Evolutionary conservation across 1,140 invertebrate genomes (phyloP).

Genomic region (Solenopsis fugax): DNA sequence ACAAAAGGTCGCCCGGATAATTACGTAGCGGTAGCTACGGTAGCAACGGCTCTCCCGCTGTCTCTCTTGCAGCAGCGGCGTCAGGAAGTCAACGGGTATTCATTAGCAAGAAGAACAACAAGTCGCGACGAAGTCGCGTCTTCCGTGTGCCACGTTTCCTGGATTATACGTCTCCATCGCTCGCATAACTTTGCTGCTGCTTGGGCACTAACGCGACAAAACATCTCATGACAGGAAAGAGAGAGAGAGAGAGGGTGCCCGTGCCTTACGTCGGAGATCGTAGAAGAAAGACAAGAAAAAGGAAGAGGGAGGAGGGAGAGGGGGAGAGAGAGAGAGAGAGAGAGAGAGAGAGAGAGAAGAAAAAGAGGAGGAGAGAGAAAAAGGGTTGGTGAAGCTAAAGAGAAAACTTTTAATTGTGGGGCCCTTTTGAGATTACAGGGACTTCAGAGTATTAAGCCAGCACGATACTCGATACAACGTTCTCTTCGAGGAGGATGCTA

Average conservation of each 20-base stretch:
- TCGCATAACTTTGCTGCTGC: conserved; percentile 58
- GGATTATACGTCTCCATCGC: conserved; percentile 52
- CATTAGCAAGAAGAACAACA: conserved; percentile 66
- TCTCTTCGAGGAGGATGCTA: not conserved
- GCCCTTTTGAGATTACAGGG: conserved; percentile 56
- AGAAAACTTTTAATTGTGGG: conserved; percentile 71
- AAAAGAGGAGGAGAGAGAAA: not conserved
- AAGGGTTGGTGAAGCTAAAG: conserved; percentile 43
- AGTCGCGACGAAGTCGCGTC: conserved; percentile 50
- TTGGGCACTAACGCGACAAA: conserved; percentile 58
- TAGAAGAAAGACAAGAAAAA: conserved; percentile 17
- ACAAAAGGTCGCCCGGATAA: conserved; percentile 66
- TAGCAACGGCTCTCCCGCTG: conserved; percentile 52
- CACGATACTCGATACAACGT: conserved; percentile 48
- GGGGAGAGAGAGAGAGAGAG: no score
- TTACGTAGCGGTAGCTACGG: conserved; percentile 64
- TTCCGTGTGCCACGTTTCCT: conserved; percentile 52
- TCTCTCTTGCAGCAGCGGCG: conserved; percentile 29
- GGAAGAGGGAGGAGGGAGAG: not conserved
- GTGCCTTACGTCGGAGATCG: conserved; percentile 19
- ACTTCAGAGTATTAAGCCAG: conserved; percentile 53
- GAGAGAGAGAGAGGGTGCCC: conserved; percentile 10
- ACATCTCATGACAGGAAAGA: conserved; percentile 40
- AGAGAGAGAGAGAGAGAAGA: not conserved
- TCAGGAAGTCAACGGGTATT: conserved; percentile 65